Evolutionary conservation across 2,888 invertebrate species (phyloP).

Genomic region (Meteorus cinctellus): DNA sequence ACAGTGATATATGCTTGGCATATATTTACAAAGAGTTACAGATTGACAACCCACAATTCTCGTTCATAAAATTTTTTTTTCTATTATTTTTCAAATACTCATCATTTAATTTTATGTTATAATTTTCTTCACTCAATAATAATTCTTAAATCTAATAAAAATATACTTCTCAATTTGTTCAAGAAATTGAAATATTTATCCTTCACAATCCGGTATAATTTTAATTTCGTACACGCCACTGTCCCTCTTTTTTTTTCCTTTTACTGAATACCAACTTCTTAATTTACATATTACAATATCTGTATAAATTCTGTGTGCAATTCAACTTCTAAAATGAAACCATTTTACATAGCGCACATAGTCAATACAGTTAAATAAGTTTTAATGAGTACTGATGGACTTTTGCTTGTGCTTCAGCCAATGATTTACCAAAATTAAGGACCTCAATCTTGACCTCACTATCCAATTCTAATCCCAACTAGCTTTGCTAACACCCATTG

Average conservation of each 20-base stretch:
- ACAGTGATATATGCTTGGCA: neutral
- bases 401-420: neutral
- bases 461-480: neutral
- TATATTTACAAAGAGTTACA: neutral
- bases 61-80: neutral
- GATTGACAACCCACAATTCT: neutral
- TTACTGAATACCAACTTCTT: slow-evolving; percentile 24
- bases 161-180: no score
- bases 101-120: no score
- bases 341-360: slow-evolving; percentile 5
- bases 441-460: neutral
- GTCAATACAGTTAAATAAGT: neutral
- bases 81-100: neutral
- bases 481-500: neutral
- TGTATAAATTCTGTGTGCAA: slow-evolving; percentile 47
- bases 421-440: neutral
- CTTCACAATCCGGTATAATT: no score
- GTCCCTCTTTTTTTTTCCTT: neutral
- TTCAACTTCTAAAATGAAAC: slow-evolving; percentile 23
- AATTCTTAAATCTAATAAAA: no score
- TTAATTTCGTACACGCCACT: no score
- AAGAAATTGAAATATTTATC: no score
- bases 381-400: slow-evolving; percentile 19
- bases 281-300: slow-evolving; percentile 51
- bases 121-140: no score